Evolutionary conservation across 2,888 invertebrate genomes (phyloP).

Genomic region (Xestoiulus laeticollis): DNA sequence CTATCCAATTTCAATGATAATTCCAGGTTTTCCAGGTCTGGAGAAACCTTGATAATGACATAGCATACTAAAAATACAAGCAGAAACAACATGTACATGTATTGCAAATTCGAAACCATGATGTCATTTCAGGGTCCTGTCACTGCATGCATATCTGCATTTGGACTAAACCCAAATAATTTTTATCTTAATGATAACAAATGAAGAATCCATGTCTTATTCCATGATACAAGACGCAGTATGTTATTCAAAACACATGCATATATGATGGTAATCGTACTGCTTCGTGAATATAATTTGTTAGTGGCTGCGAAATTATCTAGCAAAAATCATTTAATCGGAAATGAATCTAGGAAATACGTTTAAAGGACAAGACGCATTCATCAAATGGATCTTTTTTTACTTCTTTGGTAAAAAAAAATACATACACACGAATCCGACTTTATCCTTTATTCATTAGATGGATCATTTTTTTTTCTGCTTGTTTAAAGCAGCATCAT

Average conservation of each 20-base stretch:
- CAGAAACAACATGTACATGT: too few relatives aligned
- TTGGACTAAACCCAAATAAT: neutral
- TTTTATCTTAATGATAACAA: neutral
- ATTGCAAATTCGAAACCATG: too few relatives aligned
- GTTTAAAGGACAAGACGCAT: slow-evolving; percentile 23
- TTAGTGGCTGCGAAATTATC: slow-evolving; percentile 28
- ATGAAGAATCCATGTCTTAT: neutral
- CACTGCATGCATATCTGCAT: neutral
- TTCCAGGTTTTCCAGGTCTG: too few relatives aligned
- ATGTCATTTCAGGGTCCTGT: neutral
- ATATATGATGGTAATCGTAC: neutral
- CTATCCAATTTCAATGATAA: too few relatives aligned
- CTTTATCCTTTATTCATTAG: slow-evolving; percentile 45
- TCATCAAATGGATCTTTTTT: slow-evolving; percentile 44
- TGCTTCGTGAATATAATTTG: slow-evolving; percentile 10
- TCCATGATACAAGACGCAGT: neutral
- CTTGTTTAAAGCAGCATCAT: slow-evolving; percentile 29
- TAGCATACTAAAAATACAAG: too few relatives aligned
- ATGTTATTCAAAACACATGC: neutral
- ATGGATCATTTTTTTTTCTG: slow-evolving; percentile 36
- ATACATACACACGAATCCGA: neutral
- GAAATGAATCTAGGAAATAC: slow-evolving; percentile 43
- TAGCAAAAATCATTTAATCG: slow-evolving; percentile 45
- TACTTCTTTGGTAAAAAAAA: neutral
- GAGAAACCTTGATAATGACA: too few relatives aligned